Evolutionary conservation across 2,113 vertebrate genomes (phyloP), one percentile per base, ranked within the genome.

Genomic region (Phrynocephalus versicolor): DNA sequence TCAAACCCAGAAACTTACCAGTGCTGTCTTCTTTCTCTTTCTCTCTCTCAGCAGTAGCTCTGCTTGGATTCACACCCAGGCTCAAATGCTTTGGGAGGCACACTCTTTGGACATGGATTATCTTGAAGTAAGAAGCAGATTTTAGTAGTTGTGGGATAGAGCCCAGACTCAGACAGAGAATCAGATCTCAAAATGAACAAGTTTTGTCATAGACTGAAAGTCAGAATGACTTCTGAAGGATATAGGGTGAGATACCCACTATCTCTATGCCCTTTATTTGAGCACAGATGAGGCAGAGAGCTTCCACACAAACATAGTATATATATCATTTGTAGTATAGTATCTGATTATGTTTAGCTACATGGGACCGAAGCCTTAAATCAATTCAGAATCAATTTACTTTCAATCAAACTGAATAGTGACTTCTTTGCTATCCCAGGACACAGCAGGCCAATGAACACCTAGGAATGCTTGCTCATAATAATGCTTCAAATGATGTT

Each of bases 261-360:
- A n/a, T n/a, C n/a, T n/a, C n/a, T n/a, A n/a, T n/a, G n/a, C n/a
- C n/a, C n/a, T n/a, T n/a, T 13, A 2, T 75, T 55, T 87, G 70
- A 3, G 45, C 88, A 76, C n/a, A 88, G 89, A 80, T 84, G 78
- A 67, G 79, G 6, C 55, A n/a, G 1, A 21, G 58, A 45, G 87
- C 88, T 82, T 51, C 85, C 58, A 90, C 88, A 87, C 87, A 79
- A 45, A 23, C 55, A 73, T 67, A 27, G 64, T 27, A 30, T 67
- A 25, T 23, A 67, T 30, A 30, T 12, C 23, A n/a, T 67, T 67
- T 67, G 64, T 67, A 67, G 30, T 67, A 67, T 27, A 30, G 64
- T 51, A 27, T 2, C 27, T n/a, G 27, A 27, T 13, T 30, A 67
- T 2, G 12, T 10, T 51, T 67, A 12, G 25, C 8, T 30, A 67